Conservation (phyloP, 2,888 invertebrate genomes). For the Diaperis boleti region DNA sequence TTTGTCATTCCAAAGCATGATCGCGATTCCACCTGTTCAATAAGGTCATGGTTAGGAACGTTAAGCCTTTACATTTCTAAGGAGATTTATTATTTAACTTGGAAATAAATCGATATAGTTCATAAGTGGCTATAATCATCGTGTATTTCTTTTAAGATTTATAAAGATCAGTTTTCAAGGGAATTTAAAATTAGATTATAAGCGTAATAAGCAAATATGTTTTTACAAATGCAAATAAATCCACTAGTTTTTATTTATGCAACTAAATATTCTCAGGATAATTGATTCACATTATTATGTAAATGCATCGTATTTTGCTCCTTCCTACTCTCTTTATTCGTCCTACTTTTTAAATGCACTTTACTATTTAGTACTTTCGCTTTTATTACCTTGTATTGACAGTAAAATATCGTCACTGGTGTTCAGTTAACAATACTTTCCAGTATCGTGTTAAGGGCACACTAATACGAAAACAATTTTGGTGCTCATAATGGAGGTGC, state of each 20-base stretch:
- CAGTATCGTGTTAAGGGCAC: not conserved
- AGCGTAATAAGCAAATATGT: no score
- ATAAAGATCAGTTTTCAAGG: no score
- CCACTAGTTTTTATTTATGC: no score
- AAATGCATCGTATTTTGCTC: not conserved
- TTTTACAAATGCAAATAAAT: no score
- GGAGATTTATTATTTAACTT: not conserved
- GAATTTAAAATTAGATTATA: no score
- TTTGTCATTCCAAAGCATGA: no score
- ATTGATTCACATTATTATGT: no score
- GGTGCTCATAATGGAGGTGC: no score
- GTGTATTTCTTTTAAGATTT: no score
- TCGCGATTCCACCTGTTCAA: slow-evolving; percentile 6
- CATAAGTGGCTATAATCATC: no score
- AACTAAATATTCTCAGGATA: no score
- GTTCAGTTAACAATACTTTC: not conserved
- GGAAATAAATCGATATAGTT: not conserved
- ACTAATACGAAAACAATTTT: not conserved
- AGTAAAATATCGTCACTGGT: not conserved
- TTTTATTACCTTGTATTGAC: not conserved
- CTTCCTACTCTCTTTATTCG: not conserved
- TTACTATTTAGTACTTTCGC: not conserved
- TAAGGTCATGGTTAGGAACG: slow-evolving; percentile 16
- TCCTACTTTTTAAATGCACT: not conserved
- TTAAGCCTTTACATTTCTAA: not conserved